These are phyloP conservation scores for Acanthosepion esculentum DNA, from an alignment of 2,888 invertebrate genomes.

Conservation along the genomic window DNA sequence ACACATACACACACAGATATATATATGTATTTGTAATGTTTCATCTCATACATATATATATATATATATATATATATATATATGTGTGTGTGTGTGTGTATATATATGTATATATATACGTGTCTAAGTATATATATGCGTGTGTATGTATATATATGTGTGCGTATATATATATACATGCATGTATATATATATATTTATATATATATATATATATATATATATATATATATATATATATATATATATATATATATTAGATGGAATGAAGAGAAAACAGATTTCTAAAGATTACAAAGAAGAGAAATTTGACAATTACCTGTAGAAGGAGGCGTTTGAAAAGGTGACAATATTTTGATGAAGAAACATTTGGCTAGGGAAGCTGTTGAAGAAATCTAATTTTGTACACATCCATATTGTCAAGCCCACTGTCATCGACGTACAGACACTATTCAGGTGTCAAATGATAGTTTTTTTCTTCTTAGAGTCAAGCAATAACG, in stretches of 20 bases:
- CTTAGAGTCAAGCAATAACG: neutral
- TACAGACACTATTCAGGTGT: neutral
- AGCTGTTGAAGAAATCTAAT: neutral
- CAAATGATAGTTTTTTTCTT: neutral
- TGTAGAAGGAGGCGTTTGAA: neutral
- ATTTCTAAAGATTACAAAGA: neutral
- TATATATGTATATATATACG: no score
- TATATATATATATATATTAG: neutral
- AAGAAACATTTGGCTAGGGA: neutral
- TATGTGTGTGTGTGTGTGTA: no score
- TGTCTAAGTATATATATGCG: no score
- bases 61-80: no score
- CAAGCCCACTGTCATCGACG: neutral
- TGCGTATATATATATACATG: neutral
- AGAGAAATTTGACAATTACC: neutral
- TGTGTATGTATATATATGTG: no score
- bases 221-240: slow-evolving; percentile 2
- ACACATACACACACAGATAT: neutral
- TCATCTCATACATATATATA: no score
- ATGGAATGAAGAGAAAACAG: neutral
- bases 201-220: neutral
- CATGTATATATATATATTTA: neutral
- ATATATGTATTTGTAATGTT: neutral
- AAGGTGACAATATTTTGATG: neutral
- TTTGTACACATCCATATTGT: neutral